phyloP scores from a whole-genome alignment of 2,797 vertebrate species.

The Bryconaethiops microstoma region DNA sequence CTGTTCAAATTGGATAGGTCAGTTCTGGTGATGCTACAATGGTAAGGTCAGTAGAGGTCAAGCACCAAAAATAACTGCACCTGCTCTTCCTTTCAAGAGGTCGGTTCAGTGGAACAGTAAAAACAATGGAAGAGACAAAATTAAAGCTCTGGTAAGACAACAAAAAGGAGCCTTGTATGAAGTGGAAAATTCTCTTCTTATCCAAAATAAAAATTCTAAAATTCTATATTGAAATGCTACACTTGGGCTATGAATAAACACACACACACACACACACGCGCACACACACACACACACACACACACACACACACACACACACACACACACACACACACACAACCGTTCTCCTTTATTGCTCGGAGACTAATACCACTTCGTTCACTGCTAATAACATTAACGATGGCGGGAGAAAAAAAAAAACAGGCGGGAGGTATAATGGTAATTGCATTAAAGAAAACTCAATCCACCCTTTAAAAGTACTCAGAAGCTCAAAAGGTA shows the following conservation, averaged over 20 bases:
- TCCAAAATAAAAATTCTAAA: too few species aligned
- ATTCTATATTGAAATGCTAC: not conserved
- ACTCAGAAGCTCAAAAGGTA: constrained; percentile 64
- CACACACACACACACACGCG: constrained; percentile 32
- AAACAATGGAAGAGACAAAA: too few species aligned
- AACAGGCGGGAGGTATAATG: constrained; percentile 61
- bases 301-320: constrained; percentile 23
- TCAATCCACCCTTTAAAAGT: constrained; percentile 68
- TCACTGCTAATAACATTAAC: constrained; percentile 58
- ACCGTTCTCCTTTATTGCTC: constrained; percentile 21
- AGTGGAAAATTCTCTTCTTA: not conserved
- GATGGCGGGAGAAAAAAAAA: constrained; percentile 55
- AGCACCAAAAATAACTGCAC: not conserved
- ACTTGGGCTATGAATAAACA: not conserved
- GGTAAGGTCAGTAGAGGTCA: constrained; percentile 18
- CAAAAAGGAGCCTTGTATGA: not conserved
- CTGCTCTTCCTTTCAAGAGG: not conserved
- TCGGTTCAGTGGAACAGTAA: not conserved
- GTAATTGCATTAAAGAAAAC: constrained; percentile 75
- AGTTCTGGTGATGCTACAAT: not conserved
- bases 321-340: constrained; percentile 26
- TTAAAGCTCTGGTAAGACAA: not conserved
- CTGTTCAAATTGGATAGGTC: too few species aligned
- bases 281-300: constrained; percentile 16
- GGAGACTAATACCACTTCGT: constrained; percentile 49